Evolutionary conservation across 2,113 vertebrate species (phyloP).

Genomic region (Columba livia): DNA sequence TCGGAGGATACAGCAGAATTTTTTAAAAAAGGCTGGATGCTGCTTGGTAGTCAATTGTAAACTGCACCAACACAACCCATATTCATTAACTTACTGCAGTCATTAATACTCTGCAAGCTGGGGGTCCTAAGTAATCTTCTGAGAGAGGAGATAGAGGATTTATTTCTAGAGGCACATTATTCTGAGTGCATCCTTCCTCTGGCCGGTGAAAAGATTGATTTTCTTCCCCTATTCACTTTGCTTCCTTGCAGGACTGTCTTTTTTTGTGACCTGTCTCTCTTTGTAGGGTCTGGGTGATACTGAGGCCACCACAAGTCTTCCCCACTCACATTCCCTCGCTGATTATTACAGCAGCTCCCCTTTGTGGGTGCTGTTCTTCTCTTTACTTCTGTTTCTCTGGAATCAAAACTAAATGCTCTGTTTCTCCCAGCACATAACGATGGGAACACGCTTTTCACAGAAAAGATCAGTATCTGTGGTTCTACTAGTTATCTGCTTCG

Average conservation of each 20-base stretch:
- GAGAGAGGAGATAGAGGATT: not conserved
- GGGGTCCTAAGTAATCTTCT: not conserved
- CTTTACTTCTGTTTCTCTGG: constrained; percentile 1
- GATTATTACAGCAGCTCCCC: not conserved
- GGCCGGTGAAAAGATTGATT: constrained; percentile 13
- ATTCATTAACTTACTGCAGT: not conserved
- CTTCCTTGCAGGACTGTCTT: not conserved
- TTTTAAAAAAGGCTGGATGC: not conserved
- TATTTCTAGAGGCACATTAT: constrained; percentile 22
- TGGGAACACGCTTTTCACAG: not conserved
- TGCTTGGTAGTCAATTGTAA: not conserved
- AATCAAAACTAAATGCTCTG: constrained; percentile 37
- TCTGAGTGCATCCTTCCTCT: not conserved
- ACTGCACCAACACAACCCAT: not conserved
- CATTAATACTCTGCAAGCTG: not conserved
- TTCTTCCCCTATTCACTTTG: not conserved
- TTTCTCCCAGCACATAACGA: not conserved
- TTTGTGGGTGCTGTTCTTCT: constrained; percentile 31
- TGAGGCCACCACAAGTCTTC: not conserved
- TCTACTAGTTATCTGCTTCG: not conserved
- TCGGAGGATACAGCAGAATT: not conserved
- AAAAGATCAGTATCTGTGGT: constrained; percentile 27
- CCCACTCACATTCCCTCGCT: not conserved
- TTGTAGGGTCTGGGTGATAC: not conserved
- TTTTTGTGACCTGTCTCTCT: not conserved